phyloP scores from a whole-genome alignment of 2,888 invertebrate species.

The Uropetala carovei region DNA sequence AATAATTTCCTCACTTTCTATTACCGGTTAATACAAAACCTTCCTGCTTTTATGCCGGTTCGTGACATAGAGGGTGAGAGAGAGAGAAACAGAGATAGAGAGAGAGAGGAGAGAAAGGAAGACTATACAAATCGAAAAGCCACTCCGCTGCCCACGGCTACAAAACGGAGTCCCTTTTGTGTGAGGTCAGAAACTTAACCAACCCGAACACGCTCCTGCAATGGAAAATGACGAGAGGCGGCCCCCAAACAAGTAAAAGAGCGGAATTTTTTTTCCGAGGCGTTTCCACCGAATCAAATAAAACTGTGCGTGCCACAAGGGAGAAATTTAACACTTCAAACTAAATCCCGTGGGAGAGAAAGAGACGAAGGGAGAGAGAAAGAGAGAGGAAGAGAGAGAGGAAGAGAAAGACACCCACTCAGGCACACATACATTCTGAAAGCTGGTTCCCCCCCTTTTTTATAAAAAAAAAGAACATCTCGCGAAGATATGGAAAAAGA shows the following conservation, averaged over 20 bases:
- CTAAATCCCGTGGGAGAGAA: background rate
- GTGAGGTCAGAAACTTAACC: constrained; percentile 36
- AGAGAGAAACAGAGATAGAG: background rate
- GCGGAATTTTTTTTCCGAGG: constrained; percentile 26
- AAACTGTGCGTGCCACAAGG: constrained; percentile 18
- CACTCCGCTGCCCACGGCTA: background rate
- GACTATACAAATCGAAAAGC: constrained; percentile 29
- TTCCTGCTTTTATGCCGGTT: background rate
- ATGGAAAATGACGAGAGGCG: constrained; percentile 30
- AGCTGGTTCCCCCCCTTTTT: background rate
- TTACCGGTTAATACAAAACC: background rate
- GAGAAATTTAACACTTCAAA: constrained; percentile 56
- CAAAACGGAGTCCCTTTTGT: background rate
- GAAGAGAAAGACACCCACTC: background rate
- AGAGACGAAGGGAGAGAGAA: background rate
- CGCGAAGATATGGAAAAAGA: background rate
- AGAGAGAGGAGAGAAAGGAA: background rate
- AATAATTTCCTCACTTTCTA: constrained; percentile 17
- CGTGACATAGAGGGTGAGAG: too few relatives aligned
- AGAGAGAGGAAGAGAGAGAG: background rate
- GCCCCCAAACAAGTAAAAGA: constrained; percentile 13
- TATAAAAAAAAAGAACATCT: background rate
- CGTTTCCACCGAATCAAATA: constrained; percentile 47
- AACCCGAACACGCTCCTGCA: constrained; percentile 26
- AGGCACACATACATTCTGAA: background rate